Base-by-base conservation (phyloP, 1,140 invertebrate genomes). In the Drosophila sucinea region DNA sequence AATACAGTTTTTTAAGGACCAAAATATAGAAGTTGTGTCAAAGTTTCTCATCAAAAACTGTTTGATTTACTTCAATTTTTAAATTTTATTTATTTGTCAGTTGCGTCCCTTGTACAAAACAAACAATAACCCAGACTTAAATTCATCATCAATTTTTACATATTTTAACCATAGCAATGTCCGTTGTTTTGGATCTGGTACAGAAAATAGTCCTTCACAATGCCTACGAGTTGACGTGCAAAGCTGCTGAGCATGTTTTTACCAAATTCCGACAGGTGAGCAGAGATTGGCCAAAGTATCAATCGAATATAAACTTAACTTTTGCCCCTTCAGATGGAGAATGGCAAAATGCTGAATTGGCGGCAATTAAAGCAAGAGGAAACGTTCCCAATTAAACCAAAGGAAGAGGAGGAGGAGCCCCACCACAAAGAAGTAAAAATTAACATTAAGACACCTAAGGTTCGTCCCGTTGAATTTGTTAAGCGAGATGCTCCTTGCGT, bases 111-210 rank as follows among this genome's bases (percentile, higher is more conserved):
- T 38, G n/a, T 63, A 40, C 57, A 27, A 54, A 40, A 27, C 3
- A 51, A 62, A 35, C 63, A 63, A 76, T 77, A 77, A 66, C n/a
- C 67, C 44, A 38, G 33, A 67, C 30, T 47, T 67, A n/a, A 38
- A 30, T 10, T 30, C 30, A 8, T 17, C 17, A 17, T 17, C 17
- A 17, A 17, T 17, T 17, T 17, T 17, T 17, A 17, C 17, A 17
- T 17, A 17, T 17, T n/a, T 33, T 17, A 35, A 38, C 3, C 8
- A 17, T 40, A 41, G 27, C 30, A 38, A 86, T 86, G 83, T 83
- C 84, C 8, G 32, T 79, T 8, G 65, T 89, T 33, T 67, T 86
- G 29, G 73, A 83, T 79, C 54, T 87, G 8, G 47, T 89, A 5
- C 79, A 86, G 54, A 58, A 61, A n/a, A 57, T 87, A 27, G 65